Percentiles rank a stretch among this genome's conserved stretches.
These are phyloP conservation scores for Stichodactyla mertensii DNA, from an alignment of 64 coral and sea anemone genomes.

Conservation along the genomic window DNA sequence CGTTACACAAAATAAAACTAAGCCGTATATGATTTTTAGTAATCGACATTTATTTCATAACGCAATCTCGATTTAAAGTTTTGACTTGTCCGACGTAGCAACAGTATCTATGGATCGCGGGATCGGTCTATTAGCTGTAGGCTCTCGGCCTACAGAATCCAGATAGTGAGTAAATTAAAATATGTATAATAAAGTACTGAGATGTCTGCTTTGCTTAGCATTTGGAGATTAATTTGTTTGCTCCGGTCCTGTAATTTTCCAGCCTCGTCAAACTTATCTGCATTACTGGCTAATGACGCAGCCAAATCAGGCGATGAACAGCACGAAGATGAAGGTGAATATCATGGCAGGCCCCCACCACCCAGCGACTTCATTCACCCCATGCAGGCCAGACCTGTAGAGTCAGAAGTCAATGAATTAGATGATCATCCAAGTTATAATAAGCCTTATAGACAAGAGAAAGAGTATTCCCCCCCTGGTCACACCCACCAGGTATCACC, in stretches of 20 bases:
- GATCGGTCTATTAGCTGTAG: too few species aligned
- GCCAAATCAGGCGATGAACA: slow-evolving; percentile 22
- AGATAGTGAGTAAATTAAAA: too few species aligned
- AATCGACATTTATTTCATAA: too few species aligned
- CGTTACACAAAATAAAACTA: too few species aligned
- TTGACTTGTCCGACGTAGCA: too few species aligned
- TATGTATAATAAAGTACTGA: too few species aligned
- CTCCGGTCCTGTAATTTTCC: slow-evolving; percentile 4
- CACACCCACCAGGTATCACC: background rate
- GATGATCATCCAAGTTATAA: background rate
- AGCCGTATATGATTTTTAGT: too few species aligned
- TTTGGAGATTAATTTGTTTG: slow-evolving; percentile 1
- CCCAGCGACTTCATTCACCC: slow-evolving; percentile 10
- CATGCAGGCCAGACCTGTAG: slow-evolving; percentile 12
- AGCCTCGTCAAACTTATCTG: slow-evolving; percentile 83
- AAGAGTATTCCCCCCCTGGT: background rate
- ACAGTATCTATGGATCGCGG: too few species aligned
- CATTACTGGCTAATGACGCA: slow-evolving; percentile 71
- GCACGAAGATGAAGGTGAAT: background rate
- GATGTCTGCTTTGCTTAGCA: background rate
- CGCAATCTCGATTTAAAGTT: too few species aligned
- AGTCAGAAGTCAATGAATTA: background rate
- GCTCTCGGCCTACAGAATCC: too few species aligned
- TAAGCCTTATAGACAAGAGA: background rate
- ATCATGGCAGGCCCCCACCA: background rate